phyloP scores from a whole-genome alignment of 2,797 vertebrate genomes.

The Ammospiza maritima region DNA sequence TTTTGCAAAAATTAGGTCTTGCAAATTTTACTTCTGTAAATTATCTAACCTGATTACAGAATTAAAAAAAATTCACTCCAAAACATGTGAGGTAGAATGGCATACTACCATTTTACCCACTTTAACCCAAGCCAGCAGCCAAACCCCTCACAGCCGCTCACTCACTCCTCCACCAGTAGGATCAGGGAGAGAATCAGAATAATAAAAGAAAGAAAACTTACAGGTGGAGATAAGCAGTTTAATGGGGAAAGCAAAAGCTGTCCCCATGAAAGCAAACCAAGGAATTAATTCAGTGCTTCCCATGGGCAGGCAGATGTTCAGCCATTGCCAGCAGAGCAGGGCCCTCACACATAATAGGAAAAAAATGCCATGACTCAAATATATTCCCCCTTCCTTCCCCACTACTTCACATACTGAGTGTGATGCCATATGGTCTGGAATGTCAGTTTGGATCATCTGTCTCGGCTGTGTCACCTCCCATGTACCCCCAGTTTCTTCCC shows the following conservation, averaged over 20 bases:
- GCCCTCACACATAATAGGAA: background rate
- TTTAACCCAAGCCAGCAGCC: background rate
- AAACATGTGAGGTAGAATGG: background rate
- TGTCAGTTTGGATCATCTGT: background rate
- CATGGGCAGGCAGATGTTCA: background rate
- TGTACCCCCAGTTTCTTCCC: background rate
- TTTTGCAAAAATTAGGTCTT: background rate
- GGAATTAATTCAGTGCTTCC: background rate
- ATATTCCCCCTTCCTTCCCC: background rate
- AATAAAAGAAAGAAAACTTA: background rate
- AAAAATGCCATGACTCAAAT: background rate
- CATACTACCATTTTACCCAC: background rate
- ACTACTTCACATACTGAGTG: background rate
- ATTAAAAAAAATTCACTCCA: background rate
- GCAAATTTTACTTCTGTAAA: background rate
- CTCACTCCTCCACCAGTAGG: background rate
- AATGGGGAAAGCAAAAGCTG: background rate
- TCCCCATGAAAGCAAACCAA: background rate
- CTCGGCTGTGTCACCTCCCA: background rate
- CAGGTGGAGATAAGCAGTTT: accelerated
- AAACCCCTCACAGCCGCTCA: accelerated
- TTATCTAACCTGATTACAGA: background rate
- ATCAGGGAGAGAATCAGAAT: background rate
- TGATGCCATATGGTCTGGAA: background rate
- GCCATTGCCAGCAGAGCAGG: background rate